Evolutionary conservation across 2,888 invertebrate genomes (phyloP), one percentile per base, ranked within the genome.

Genomic region (Cosmia pyralina): DNA sequence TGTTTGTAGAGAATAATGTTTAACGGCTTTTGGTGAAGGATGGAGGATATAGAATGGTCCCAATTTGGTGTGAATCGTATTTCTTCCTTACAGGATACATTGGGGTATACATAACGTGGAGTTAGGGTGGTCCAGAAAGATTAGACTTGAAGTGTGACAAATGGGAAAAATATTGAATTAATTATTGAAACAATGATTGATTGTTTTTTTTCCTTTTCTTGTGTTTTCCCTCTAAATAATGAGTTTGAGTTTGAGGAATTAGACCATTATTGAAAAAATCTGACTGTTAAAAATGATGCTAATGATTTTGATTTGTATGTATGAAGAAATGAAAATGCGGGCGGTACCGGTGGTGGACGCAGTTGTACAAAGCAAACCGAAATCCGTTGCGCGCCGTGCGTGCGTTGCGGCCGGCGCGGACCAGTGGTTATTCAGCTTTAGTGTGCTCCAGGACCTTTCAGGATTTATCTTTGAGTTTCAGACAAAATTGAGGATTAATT

Each of bases 41-140:
- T 75, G 67, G 28, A 84, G 71, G 72, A 76, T 75, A 70, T 64
- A 62, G 69, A 75, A 77, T 52, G 59, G 60, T 69, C 50, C 73
- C 69, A 74, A 84, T 73, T 82, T 75, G 73, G 81, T 68, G 75
- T 75, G 66, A 72, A 72, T 69, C 65, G 79, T 85, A 60, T 66
- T 77, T 77, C 60, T 83, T 82, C 57, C 34, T 74, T 78, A 64
- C 53, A 71, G 65, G 72, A 63, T 72, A 63, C 41, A 67, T 77
- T 71, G 68, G 79, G 17, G 11, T 74, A 69, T 77, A 75, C 73
- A 79, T 75, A 79, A 38, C 4, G 13, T 7, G 5, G n/a, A 34
- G 48, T 41, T 0, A 28, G 28, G 72, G 79, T 78, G 68, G 72
- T 58, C 65, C 38, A 10, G 15, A 17, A 1, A 68, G 22, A 68